These are phyloP conservation scores for Sminthurinus aureus DNA, from an alignment of 2,888 invertebrate genomes.

Conservation along the genomic window DNA sequence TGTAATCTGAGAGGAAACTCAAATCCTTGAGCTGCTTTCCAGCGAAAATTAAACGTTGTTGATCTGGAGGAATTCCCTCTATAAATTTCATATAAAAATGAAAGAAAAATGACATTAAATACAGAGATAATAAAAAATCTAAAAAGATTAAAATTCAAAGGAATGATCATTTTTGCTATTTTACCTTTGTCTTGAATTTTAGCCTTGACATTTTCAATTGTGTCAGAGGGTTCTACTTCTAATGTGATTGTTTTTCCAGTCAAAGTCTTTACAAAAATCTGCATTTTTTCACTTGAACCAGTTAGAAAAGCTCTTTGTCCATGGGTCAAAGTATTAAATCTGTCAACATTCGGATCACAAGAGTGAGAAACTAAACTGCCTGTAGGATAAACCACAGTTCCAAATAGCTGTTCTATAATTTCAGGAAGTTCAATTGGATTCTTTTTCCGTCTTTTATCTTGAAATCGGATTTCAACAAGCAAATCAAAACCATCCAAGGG, in stretches of 20 bases:
- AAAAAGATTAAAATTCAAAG: neutral
- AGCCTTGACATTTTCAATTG: constrained; percentile 71
- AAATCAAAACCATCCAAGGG: neutral
- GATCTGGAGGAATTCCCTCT: constrained; percentile 20
- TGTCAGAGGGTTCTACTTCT: constrained; percentile 70
- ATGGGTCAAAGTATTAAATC: neutral
- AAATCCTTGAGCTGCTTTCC: constrained; percentile 79
- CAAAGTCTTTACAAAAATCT: constrained; percentile 64
- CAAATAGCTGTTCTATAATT: neutral
- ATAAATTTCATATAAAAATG: neutral
- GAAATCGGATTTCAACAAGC: too few relatives aligned
- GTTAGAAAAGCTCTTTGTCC: neutral
- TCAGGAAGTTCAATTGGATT: neutral
- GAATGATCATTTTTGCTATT: neutral
- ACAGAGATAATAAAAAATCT: neutral
- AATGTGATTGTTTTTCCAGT: constrained; percentile 71
- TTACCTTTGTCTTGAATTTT: constrained; percentile 67
- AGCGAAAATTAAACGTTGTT: constrained; percentile 66
- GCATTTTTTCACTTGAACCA: too few relatives aligned
- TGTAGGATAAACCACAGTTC: neutral
- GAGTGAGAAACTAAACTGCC: constrained; percentile 14
- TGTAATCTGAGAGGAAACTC: constrained; percentile 80
- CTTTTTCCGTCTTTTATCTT: neutral
- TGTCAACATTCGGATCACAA: constrained; percentile 5
- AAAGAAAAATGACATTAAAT: neutral